Conservation (phyloP, 2,113 vertebrate species). For the Podocnemis expansa region DNA sequence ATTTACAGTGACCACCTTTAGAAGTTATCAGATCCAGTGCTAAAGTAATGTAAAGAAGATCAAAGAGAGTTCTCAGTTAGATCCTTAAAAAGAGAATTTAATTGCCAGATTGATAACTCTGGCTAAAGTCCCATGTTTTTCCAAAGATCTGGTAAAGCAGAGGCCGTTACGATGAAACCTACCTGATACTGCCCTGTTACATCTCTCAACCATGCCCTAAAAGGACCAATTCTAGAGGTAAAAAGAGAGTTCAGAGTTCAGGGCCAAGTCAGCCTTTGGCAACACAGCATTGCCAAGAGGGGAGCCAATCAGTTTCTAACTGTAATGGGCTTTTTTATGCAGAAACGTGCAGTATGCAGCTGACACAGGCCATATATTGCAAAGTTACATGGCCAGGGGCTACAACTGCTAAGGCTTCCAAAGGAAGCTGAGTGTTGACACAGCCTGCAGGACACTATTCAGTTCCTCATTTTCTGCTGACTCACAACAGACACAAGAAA, state of each 20-base stretch:
- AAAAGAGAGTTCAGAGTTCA: background rate
- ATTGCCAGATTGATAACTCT: background rate
- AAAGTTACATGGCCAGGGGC: background rate
- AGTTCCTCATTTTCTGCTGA: background rate
- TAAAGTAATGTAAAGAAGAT: background rate
- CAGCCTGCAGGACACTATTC: background rate
- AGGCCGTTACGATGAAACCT: background rate
- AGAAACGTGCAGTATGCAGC: background rate
- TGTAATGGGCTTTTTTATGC: background rate
- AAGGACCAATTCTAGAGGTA: background rate
- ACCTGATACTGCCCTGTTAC: background rate
- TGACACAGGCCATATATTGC: background rate
- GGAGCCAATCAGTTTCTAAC: background rate
- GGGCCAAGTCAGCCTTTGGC: background rate
- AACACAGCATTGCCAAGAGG: background rate
- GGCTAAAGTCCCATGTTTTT: background rate
- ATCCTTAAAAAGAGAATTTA: background rate
- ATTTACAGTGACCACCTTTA: background rate
- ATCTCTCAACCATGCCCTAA: background rate
- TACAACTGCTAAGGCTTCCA: background rate
- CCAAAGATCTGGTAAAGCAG: background rate
- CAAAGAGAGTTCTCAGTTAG: background rate
- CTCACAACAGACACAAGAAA: background rate
- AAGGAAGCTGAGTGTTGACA: background rate
- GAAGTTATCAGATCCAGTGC: background rate